phyloP scores from a whole-genome alignment of 2,888 invertebrate species.

The Cotesia congregata region DNA sequence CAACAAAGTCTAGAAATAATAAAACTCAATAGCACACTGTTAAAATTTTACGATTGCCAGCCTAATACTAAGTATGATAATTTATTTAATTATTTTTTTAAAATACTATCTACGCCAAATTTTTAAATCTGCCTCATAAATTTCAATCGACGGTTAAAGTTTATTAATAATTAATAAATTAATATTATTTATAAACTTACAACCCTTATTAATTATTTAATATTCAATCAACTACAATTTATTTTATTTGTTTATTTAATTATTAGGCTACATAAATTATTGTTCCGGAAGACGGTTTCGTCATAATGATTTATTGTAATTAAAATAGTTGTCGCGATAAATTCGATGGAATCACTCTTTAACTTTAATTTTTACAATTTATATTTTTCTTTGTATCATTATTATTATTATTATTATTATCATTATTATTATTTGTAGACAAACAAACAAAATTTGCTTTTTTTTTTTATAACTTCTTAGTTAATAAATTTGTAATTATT shows the following conservation, averaged over 20 bases:
- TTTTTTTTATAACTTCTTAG: too few relatives aligned
- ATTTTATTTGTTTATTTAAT: constrained; percentile 41
- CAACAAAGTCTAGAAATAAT: constrained; percentile 47
- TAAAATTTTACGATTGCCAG: constrained; percentile 51
- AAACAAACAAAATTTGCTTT: too few relatives aligned
- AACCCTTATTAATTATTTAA: constrained; percentile 42
- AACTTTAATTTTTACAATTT: constrained; percentile 27
- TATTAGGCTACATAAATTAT: constrained; percentile 50
- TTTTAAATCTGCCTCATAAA: constrained; percentile 32
- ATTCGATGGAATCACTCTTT: constrained; percentile 54
- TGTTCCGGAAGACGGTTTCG: constrained; percentile 66
- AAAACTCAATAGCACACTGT: constrained; percentile 51
- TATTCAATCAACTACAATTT: constrained; percentile 28
- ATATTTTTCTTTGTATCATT: neutral
- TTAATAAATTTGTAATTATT: too few relatives aligned
- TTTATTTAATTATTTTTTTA: constrained; percentile 42
- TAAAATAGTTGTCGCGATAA: constrained; percentile 59
- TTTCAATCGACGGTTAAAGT: constrained; percentile 39
- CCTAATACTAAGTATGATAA: constrained; percentile 53
- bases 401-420: neutral
- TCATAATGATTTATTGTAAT: constrained; percentile 56
- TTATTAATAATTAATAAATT: constrained; percentile 30
- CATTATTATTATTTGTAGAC: too few relatives aligned
- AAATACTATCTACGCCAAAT: constrained; percentile 43
- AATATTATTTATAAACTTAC: constrained; percentile 27